Percentiles rank a stretch among this genome's conserved stretches.
Evolutionary conservation across 37 sponge, comb jelly and placozoan genomes (phyloP).

Genomic region (Diacarnus erythraeanus): DNA sequence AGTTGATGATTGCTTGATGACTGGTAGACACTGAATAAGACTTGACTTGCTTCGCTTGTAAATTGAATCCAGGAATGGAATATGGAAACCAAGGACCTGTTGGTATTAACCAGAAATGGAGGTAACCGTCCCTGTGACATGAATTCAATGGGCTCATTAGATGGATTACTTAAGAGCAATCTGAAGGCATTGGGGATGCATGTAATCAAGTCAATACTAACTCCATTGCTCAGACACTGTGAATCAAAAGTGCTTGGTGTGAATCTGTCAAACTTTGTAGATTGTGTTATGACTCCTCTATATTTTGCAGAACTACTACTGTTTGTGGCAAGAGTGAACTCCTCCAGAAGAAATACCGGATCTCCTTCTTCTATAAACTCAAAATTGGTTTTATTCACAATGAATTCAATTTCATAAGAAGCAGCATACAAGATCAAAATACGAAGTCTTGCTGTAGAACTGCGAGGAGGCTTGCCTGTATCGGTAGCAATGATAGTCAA

Average conservation of each 20-base stretch:
- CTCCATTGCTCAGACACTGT: slow-evolving; percentile 13
- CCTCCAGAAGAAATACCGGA: slow-evolving; percentile 14
- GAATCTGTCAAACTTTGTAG: slow-evolving; percentile 8
- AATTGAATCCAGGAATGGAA: slow-evolving; percentile 37
- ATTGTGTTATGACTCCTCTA: slow-evolving; percentile 8
- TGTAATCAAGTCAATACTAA: not conserved
- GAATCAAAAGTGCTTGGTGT: slow-evolving; percentile 3
- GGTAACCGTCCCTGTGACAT: not conserved
- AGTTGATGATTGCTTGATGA: not conserved
- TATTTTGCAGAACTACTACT: not conserved
- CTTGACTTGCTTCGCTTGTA: not conserved
- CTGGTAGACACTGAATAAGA: slow-evolving; percentile 11
- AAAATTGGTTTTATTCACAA: slow-evolving; percentile 6
- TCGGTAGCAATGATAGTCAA: slow-evolving; percentile 37
- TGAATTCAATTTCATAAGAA: slow-evolving; percentile 2
- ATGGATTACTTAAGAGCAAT: not conserved
- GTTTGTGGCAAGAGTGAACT: slow-evolving; percentile 13
- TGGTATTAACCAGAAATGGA: not conserved
- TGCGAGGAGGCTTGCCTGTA: slow-evolving; percentile 25
- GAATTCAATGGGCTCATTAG: not conserved
- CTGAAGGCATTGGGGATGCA: slow-evolving; percentile 23
- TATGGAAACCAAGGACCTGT: not conserved
- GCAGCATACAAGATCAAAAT: slow-evolving; percentile 17
- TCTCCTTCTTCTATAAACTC: slow-evolving; percentile 37
- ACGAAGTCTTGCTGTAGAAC: not conserved